Evolutionary conservation across 1,140 invertebrate genomes (phyloP).

Genomic region (Chelonus insularis): DNA sequence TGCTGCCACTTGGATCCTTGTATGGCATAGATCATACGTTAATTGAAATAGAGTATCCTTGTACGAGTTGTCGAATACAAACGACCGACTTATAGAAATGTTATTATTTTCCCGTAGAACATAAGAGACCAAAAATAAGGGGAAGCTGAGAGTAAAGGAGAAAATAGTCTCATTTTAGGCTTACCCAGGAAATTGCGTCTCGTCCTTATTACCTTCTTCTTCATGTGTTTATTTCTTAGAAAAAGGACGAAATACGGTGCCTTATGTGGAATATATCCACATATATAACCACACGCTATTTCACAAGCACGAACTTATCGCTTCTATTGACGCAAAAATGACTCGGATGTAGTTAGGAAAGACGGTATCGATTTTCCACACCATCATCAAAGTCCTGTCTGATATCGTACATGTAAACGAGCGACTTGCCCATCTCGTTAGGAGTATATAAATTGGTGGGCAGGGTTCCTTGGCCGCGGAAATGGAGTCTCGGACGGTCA

Average conservation of each 20-base stretch:
- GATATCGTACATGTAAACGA: slow-evolving; percentile 51
- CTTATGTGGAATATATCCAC: neutral
- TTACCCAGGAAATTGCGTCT: slow-evolving; percentile 43
- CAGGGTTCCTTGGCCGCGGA: slow-evolving; percentile 53
- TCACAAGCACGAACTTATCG: slow-evolving; percentile 4
- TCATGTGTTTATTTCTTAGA: slow-evolving; percentile 6
- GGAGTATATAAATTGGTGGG: slow-evolving; percentile 51
- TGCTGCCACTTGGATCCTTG: slow-evolving; percentile 46
- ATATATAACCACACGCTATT: slow-evolving; percentile 9
- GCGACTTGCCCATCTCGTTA: slow-evolving; percentile 47
- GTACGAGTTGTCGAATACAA: slow-evolving; percentile 58
- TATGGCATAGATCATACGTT: slow-evolving; percentile 62
- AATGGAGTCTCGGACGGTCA: slow-evolving; percentile 57
- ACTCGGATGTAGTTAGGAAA: neutral
- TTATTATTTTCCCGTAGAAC: slow-evolving; percentile 56
- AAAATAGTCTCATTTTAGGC: slow-evolving; percentile 11
- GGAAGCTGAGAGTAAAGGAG: slow-evolving; percentile 2
- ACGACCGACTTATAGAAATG: slow-evolving; percentile 61
- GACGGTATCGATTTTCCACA: slow-evolving; percentile 36
- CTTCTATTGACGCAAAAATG: slow-evolving; percentile 4
- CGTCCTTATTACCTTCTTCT: slow-evolving; percentile 13
- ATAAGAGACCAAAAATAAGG: slow-evolving; percentile 29
- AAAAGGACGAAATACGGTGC: neutral
- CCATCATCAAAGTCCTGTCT: slow-evolving; percentile 11
- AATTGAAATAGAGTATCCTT: slow-evolving; percentile 59